A percentile compares a stretch with the other conserved stretches of the same genome.
phyloP scores from a whole-genome alignment of 2,888 invertebrate species.

The Cosmopolites sordidus region DNA sequence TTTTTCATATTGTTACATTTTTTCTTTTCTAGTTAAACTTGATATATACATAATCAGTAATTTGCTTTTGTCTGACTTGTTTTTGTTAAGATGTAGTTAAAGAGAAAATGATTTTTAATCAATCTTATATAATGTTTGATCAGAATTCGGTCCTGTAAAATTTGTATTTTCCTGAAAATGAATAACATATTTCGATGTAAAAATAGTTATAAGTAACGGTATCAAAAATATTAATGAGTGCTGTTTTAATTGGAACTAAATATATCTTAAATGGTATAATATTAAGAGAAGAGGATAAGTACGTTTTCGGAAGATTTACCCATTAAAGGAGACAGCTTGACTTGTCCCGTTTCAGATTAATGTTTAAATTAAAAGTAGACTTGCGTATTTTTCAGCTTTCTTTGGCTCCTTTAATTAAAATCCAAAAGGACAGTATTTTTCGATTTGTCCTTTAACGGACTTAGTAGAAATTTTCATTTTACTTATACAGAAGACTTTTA shows the following conservation, averaged over 20 bases:
- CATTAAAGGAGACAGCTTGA: conserved; percentile 21
- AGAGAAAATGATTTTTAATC: too few relatives aligned
- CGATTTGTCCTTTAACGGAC: not conserved
- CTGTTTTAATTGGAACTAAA: conserved; percentile 22
- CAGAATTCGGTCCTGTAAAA: too few relatives aligned
- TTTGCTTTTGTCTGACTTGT: too few relatives aligned
- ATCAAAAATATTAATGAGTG: conserved; percentile 19
- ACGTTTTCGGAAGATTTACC: conserved; percentile 18
- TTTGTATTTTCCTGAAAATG: too few relatives aligned
- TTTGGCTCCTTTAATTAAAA: not conserved
- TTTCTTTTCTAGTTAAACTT: too few relatives aligned
- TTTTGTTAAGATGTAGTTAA: too few relatives aligned
- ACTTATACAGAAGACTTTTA: too few relatives aligned
- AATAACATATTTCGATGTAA: too few relatives aligned
- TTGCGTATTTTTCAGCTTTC: conserved; percentile 2
- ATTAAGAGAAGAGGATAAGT: conserved; percentile 15
- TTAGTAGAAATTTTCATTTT: too few relatives aligned
- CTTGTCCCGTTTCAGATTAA: conserved; percentile 12
- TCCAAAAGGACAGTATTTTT: not conserved
- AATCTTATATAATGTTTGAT: too few relatives aligned
- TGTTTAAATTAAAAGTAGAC: conserved; percentile 15
- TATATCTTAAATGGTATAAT: conserved; percentile 23
- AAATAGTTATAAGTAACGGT: conserved; percentile 12
- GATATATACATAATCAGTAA: too few relatives aligned
- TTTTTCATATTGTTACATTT: too few relatives aligned